These are phyloP conservation scores for Xenopus borealis DNA, from an alignment of 2,113 vertebrate species.

Conservation along the genomic window DNA sequence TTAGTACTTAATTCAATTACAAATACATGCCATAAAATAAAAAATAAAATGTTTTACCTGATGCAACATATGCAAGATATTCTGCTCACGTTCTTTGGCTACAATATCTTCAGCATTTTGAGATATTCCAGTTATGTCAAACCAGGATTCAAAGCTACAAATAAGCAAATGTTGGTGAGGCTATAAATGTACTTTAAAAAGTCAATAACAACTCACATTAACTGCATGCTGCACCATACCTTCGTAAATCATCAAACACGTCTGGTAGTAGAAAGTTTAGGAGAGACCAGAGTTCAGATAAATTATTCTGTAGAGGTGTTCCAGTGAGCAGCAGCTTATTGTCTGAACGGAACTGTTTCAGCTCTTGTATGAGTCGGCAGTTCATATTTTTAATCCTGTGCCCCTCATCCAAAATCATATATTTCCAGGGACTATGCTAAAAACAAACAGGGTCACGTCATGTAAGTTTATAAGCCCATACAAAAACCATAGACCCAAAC, in stretches of 20 bases:
- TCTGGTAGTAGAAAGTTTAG: slow-evolving; percentile 96
- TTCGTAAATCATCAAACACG: slow-evolving; percentile 97
- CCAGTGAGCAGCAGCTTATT: slow-evolving; percentile 97
- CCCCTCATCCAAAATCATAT: slow-evolving; percentile 95
- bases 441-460: slow-evolving; percentile 14
- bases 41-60: slow-evolving; percentile 69
- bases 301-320: slow-evolving; percentile 95
- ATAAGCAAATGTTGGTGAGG: slow-evolving; percentile 16
- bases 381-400: slow-evolving; percentile 98
- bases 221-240: slow-evolving; percentile 61
- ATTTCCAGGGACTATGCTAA: slow-evolving; percentile 90
- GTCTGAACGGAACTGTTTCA: slow-evolving; percentile 85
- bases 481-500: neutral
- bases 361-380: slow-evolving; percentile 88
- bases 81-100: slow-evolving; percentile 86
- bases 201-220: neutral
- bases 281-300: slow-evolving; percentile 96
- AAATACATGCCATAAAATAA: neutral
- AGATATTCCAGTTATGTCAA: slow-evolving; percentile 84
- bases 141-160: slow-evolving; percentile 95
- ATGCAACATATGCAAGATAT: slow-evolving; percentile 92
- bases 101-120: slow-evolving; percentile 83
- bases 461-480: neutral
- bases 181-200: neutral
- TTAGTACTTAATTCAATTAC: too few relatives aligned